Percentiles rank a stretch among this genome's conserved stretches.
These are phyloP conservation scores for Trichopria drosophilae DNA, from an alignment of 2,888 invertebrate genomes.

Conservation along the genomic window DNA sequence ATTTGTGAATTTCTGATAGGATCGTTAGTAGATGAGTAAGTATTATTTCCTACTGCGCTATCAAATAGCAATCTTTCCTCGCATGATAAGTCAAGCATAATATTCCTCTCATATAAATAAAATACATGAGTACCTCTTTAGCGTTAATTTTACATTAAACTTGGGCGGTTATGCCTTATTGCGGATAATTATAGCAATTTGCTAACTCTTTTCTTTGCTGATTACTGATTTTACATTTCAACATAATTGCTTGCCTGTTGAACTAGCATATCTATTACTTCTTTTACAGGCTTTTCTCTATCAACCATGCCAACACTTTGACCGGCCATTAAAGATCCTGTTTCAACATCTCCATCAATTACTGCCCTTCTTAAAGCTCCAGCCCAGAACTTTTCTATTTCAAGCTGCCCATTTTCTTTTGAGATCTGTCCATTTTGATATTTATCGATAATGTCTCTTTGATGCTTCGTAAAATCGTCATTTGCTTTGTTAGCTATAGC, in stretches of 20 bases:
- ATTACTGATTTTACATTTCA: conserved; percentile 13
- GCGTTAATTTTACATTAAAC: conserved; percentile 21
- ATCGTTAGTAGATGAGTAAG: no score
- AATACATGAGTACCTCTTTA: conserved; percentile 19
- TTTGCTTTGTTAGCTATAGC: conserved; percentile 20
- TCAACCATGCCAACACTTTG: conserved; percentile 23
- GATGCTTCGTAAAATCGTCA: conserved; percentile 15
- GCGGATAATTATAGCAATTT: conserved; percentile 12
- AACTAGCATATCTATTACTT: conserved; percentile 16
- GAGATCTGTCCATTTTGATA: conserved; percentile 18
- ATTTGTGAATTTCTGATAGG: neutral
- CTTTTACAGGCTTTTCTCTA: conserved; percentile 21
- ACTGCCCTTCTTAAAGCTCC: conserved; percentile 23
- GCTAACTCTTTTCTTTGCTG: conserved; percentile 12
- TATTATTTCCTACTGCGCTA: no score
- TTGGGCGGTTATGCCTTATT: conserved; percentile 17
- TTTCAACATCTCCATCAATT: conserved; percentile 21
- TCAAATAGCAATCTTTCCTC: no score
- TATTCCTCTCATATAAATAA: conserved; percentile 14
- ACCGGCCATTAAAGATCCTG: conserved; percentile 16
- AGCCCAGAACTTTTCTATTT: conserved; percentile 21
- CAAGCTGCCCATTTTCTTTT: conserved; percentile 21
- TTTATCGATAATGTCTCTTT: conserved; percentile 18
- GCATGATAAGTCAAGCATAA: no score
- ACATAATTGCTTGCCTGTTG: conserved; percentile 16